Base-by-base conservation (phyloP, 2,113 vertebrate species). In the Jaculus jaculus region DNA sequence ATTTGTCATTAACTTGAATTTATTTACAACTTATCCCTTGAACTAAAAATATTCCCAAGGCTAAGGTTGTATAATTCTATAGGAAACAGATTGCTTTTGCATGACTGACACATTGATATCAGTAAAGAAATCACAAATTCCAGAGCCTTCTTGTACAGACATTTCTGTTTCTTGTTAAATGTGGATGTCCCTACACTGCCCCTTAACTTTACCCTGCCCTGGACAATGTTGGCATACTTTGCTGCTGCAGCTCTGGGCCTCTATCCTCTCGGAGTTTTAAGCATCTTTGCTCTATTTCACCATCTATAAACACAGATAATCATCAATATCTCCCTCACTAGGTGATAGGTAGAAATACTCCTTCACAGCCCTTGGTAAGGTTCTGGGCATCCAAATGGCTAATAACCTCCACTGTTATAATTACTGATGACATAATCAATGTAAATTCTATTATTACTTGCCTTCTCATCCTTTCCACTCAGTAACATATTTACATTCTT, bases 1-100 rank as follows among this genome's bases (percentile, higher is more conserved):
- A 74, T 90, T 12, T 12, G 17, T 1, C 54, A 63, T 12, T 94
- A 75, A 68, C 9, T 72, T 85, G 75, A 58, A 93, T 65, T 92
- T 74, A 75, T 68, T 32, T 4, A 63, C 63, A 88, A 60, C 61
- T 13, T 77, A 93, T n/a, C 26, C n/a, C 39, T 75, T 32, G n/a
- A 81, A 37, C 18, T 54, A 83, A 68, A 85, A 61, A 34, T 78
- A 71, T 26, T 89, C 58, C 2, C 4, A 34, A 65, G 84, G 21
- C 3, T 26, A 80, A 68, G 23, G 15, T 39, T 68, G 7, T 18
- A 42, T 83, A 86, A 20, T 11, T 81, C 4, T 87, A 13, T n/a
- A 60, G 17, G 34, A 89, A 73, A 79, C 2, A 93, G 4, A 6
- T 61, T 61, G 20, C 42, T 42, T 51, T 83, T 66, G 5, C 1